Percentiles rank a stretch among this genome's conserved stretches.
Conservation (phyloP, 2,113 vertebrate genomes). For the Sapayoa aenigma region DNA sequence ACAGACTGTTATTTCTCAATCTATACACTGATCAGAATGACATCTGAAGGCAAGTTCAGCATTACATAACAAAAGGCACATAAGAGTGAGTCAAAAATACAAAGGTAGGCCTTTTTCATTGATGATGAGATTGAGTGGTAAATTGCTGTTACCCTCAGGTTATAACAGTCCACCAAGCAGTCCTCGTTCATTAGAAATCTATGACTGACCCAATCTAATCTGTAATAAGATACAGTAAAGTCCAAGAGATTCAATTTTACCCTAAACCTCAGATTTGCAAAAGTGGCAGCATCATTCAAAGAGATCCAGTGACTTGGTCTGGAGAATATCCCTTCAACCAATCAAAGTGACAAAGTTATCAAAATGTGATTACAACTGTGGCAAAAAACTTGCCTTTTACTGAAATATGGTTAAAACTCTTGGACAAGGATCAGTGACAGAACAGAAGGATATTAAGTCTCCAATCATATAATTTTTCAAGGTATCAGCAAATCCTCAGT, state of each 20-base stretch:
- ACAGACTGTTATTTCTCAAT: background rate
- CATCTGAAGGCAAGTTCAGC: background rate
- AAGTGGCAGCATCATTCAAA: background rate
- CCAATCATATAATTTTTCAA: background rate
- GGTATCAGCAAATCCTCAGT: background rate
- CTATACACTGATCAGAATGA: background rate
- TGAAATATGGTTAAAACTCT: background rate
- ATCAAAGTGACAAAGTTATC: background rate
- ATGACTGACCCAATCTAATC: background rate
- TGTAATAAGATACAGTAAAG: background rate
- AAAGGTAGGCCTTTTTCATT: background rate
- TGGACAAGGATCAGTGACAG: background rate
- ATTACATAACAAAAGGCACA: background rate
- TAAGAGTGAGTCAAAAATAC: background rate
- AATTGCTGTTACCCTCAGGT: background rate
- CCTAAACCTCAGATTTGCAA: background rate
- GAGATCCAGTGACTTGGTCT: background rate
- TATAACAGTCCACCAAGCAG: background rate
- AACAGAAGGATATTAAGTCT: background rate
- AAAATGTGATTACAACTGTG: background rate
- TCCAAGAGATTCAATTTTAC: background rate
- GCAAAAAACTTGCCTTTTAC: background rate
- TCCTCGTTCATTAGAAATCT: background rate
- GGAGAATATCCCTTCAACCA: background rate
- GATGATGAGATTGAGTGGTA: background rate